Evolutionary conservation across 2,113 vertebrate genomes (phyloP).

Genomic region (Columba livia): DNA sequence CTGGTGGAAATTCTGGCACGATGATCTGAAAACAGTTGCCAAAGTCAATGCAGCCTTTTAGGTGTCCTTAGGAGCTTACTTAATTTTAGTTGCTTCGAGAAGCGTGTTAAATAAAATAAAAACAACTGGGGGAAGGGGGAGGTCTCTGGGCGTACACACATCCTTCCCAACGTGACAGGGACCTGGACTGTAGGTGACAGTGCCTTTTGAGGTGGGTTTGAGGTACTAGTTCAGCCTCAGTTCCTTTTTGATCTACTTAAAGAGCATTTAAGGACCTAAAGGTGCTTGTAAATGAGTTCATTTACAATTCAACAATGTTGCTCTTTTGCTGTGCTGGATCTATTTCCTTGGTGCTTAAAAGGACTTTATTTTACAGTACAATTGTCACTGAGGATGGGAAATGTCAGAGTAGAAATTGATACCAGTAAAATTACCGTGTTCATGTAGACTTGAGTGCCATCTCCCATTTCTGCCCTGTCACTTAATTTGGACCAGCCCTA

Average conservation of each 20-base stretch:
- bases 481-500: not conserved
- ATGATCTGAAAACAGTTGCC: not conserved
- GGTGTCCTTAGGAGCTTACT: not conserved
- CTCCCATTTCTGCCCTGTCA: not conserved
- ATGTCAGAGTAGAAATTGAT: not conserved
- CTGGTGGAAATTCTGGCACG: not conserved
- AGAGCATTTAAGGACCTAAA: not conserved
- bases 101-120: not conserved
- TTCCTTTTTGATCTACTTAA: not conserved
- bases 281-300: not conserved
- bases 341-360: not conserved
- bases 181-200: not conserved
- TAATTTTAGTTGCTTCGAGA: not conserved
- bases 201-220: not conserved
- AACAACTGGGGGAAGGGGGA: rapidly evolving
- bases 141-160: not conserved
- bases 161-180: not conserved
- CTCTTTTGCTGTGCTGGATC: not conserved
- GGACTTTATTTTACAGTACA: not conserved
- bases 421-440: not conserved
- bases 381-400: not conserved
- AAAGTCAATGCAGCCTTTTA: not conserved
- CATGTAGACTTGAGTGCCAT: not conserved
- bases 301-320: not conserved
- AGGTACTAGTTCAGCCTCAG: not conserved